Evolutionary conservation across 92 coral and sea anemone genomes (phyloP), one percentile per base, ranked within the genome.

Genomic region (Diadumene lineata): DNA sequence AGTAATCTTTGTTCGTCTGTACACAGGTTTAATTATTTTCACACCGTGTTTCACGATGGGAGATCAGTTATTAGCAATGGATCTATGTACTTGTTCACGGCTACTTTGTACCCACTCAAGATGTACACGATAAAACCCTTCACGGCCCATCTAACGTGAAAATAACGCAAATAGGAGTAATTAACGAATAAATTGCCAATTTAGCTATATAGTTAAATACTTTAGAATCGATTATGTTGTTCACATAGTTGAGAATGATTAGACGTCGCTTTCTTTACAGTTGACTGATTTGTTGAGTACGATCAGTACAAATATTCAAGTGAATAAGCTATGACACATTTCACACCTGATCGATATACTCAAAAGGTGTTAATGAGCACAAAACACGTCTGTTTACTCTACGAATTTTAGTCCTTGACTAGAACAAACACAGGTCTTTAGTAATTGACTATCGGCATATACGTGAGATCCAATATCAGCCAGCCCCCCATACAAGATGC

Each of bases 231-330:
- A 70, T 27, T 10, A 70, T 18, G 53, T 1, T 50, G n/a, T 44
- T 50, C 30, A 29, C 50, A 70, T 72, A 27, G 77, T 34, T 43
- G 55, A 56, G 23, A 72, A 72, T 56, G 32, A 30, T 70, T 70
- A 70, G 24, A 11, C 19, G 9, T 50, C 56, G 34, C 56, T 72
- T 34, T 53, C 3, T 56, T 72, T 56, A 55, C 57, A 72, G 66
- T 32, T 43, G 66, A 72, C 22, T 57, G 67, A 72, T 70, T 70
- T 70, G 27, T 53, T 24, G 64, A 10, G 64, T 25, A 53, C 18
- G 24, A 53, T 53, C n/a, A n/a, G 60, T 58, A 18, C 64, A 7
- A 9, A 26, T 58, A 58, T 53, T 4, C 48, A 38, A n/a, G n/a
- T n/a, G n/a, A n/a, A n/a, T n/a, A n/a, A n/a, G n/a, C n/a, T n/a